These are phyloP conservation scores for Lycaon pictus DNA, from an alignment of 2,113 vertebrate species.

Conservation along the genomic window DNA sequence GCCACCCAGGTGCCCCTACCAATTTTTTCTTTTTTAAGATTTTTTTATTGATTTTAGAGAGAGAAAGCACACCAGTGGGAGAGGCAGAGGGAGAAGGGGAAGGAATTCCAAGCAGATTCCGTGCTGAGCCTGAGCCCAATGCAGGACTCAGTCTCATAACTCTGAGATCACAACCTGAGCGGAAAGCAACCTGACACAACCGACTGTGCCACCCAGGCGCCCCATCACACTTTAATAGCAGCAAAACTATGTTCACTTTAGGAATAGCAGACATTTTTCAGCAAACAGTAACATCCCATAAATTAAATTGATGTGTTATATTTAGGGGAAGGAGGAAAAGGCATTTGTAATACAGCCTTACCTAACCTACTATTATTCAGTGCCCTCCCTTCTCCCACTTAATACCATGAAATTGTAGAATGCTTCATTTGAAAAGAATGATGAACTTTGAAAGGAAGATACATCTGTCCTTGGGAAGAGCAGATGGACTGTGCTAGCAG, in stretches of 20 bases:
- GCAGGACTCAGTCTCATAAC: neutral
- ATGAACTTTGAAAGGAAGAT: neutral
- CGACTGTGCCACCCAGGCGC: neutral
- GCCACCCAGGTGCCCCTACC: neutral
- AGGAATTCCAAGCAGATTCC: neutral
- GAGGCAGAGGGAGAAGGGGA: neutral
- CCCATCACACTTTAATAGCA: neutral
- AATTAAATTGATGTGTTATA: conserved; percentile 18
- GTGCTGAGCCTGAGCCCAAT: neutral
- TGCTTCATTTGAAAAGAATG: neutral
- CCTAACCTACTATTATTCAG: neutral
- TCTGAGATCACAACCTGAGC: neutral
- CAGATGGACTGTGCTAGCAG: neutral
- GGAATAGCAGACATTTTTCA: neutral
- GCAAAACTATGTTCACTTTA: conserved; percentile 33
- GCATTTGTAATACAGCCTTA: neutral
- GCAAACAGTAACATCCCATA: neutral
- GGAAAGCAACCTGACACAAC: neutral
- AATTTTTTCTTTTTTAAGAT: neutral
- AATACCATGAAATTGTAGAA: neutral
- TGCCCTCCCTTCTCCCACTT: neutral
- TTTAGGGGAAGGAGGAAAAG: neutral
- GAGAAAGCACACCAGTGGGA: neutral
- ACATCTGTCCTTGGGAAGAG: neutral
- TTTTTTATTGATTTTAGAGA: neutral